Evolutionary conservation across 2,113 vertebrate genomes (phyloP).

Genomic region (Pseudolaguvia tuberculata): DNA sequence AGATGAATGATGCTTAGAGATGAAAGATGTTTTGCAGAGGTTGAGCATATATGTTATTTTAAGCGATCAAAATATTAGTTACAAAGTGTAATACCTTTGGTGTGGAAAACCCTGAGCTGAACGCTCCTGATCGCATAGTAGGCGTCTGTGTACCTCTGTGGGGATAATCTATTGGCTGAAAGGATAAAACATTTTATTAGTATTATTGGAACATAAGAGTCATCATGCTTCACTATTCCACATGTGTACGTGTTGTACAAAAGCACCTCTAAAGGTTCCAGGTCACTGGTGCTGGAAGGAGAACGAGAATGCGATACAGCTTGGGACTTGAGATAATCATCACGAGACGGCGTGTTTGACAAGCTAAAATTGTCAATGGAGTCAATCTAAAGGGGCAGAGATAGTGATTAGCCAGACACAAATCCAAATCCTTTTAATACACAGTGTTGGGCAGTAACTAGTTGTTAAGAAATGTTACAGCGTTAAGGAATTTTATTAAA

Average conservation of each 20-base stretch:
- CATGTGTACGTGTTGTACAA: background rate
- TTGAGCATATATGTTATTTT: background rate
- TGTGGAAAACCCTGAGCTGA: slow-evolving; percentile 77
- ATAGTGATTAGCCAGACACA: background rate
- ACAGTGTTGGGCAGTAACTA: too few species aligned
- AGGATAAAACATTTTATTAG: slow-evolving; percentile 52
- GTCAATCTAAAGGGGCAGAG: slow-evolving; percentile 73
- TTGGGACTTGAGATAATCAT: slow-evolving; percentile 80
- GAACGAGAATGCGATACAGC: slow-evolving; percentile 81
- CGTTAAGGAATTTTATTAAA: too few species aligned
- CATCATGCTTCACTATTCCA: background rate
- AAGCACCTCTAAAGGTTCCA: slow-evolving; percentile 82
- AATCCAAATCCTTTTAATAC: too few species aligned
- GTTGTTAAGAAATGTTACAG: too few species aligned
- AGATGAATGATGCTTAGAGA: too few species aligned
- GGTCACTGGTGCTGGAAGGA: slow-evolving; percentile 84
- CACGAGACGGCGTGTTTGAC: slow-evolving; percentile 82
- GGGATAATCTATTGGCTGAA: slow-evolving; percentile 66
- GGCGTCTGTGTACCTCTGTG: slow-evolving; percentile 81
- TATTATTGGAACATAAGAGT: slow-evolving; percentile 34
- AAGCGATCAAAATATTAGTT: background rate
- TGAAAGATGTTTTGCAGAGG: too few species aligned
- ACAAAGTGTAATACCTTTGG: slow-evolving; percentile 72
- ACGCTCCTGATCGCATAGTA: slow-evolving; percentile 76
- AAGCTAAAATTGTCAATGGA: slow-evolving; percentile 83